Base-by-base conservation (phyloP, 2,888 invertebrate species). In the Metallyticus violacea region DNA sequence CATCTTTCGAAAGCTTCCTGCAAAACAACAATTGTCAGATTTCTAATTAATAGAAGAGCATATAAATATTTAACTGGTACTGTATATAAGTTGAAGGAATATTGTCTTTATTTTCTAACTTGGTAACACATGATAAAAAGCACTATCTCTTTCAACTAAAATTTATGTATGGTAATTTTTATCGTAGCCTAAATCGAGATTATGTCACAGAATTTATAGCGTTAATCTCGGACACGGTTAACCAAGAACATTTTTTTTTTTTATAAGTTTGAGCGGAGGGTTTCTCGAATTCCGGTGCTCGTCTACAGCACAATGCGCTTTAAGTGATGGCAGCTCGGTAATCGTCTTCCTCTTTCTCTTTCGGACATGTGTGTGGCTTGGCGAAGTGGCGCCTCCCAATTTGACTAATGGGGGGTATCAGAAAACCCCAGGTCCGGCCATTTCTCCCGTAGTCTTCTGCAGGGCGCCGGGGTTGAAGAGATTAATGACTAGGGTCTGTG, bases 351-450 rank as follows among this genome's bases (percentile, higher is more conserved):
- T 62, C 40, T 62, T 22, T 62, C 40, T 62, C 40, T 62, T 15
- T 62, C 40, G 15, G 40, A 62, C 40, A 62, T 62, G 40, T 62
- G 40, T 62, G 40, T 4, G 40, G 40, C 40, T 62, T 62, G 40
- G 40, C 40, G 40, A 62, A 62, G 40, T 62, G 40, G 40, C 40
- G 15, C 22, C 40, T 77, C 77, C 83, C 83, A 83, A 83, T 83
- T 83, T 83, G 83, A 83, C 83, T 83, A 83, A 83, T 83, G 83
- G 77, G 83, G 77, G 77, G 77, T 77, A 83, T 77, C 83, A 77
- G 77, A 77, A 77, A 77, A n/a, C 7, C 77, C 29, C 30, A 26
- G 25, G 30, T 29, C n/a, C 40, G 81, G 30, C 25, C 30, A 25
- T 26, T 29, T 15, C 30, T 29, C 26, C 40, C 6, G 79, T 80